Evolutionary conservation across 2,113 vertebrate genomes (phyloP).

Genomic region (Poecile atricapillus): DNA sequence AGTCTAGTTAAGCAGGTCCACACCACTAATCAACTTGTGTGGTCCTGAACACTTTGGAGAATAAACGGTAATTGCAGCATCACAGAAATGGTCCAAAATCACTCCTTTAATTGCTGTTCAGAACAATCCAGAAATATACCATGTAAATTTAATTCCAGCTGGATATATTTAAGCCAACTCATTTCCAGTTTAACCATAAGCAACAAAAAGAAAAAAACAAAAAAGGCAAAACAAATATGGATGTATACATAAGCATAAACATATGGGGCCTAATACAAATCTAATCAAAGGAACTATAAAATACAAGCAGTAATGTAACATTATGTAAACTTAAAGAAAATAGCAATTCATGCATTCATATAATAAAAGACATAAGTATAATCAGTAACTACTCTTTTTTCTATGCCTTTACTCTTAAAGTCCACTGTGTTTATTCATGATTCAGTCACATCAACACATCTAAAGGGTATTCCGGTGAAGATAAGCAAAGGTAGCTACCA

Average conservation of each 20-base stretch:
- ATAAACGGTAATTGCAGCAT: not conserved
- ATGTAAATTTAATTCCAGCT: not conserved
- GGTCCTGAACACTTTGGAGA: not conserved
- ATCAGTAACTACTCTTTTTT: not conserved
- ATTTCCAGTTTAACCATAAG: not conserved
- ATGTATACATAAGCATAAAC: not conserved
- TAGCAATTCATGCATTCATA: not conserved
- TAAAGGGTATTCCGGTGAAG: not conserved
- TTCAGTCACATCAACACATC: not conserved
- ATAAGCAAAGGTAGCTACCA: not conserved
- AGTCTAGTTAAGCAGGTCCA: not conserved
- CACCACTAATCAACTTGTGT: not conserved
- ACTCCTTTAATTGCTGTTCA: not conserved
- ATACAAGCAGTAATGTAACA: not conserved
- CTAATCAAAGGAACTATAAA: not conserved
- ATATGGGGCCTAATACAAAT: not conserved
- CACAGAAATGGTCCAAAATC: not conserved
- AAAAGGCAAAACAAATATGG: not conserved
- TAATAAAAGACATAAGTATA: not conserved
- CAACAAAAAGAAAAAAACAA: not conserved
- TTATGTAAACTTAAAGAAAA: not conserved
- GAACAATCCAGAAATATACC: not conserved
- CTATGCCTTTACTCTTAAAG: not conserved
- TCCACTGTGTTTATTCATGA: not conserved
- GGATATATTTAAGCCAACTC: not conserved